Percentiles rank a stretch among this genome's conserved stretches.
Conservation (phyloP, 1,140 invertebrate genomes). For the Araneus ventricosus region DNA sequence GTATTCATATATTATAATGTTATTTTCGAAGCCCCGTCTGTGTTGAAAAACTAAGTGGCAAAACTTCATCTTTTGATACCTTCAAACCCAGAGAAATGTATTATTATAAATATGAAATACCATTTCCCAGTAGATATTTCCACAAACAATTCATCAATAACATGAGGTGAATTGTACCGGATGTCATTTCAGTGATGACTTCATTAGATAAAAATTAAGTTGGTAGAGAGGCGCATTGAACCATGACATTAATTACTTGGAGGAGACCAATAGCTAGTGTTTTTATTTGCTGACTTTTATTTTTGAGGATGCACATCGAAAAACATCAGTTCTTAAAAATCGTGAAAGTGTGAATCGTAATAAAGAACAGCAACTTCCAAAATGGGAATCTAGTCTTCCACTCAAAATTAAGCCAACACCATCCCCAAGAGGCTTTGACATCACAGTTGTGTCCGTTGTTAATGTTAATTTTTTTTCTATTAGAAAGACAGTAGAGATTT, state of each 20-base stretch:
- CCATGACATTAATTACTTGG: neutral
- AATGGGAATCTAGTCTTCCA: too few species aligned
- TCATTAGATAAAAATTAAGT: conserved; percentile 16
- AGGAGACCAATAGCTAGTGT: neutral
- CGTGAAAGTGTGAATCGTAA: too few species aligned
- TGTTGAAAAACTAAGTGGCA: neutral
- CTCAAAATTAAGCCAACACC: too few species aligned
- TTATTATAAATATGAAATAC: neutral
- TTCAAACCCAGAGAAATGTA: neutral
- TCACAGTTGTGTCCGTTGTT: too few species aligned
- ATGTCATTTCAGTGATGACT: neutral
- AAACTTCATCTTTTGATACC: neutral
- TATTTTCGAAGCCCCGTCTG: too few species aligned
- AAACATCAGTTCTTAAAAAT: neutral
- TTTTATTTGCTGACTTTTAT: neutral
- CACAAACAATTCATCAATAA: neutral
- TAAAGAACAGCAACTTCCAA: too few species aligned
- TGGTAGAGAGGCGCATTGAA: neutral
- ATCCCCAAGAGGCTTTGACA: too few species aligned
- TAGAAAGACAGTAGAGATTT: too few species aligned
- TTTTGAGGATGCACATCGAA: neutral
- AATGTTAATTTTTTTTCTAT: too few species aligned
- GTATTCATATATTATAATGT: too few species aligned
- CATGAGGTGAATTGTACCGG: neutral
- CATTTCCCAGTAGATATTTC: neutral